Base-by-base conservation (phyloP, 2,797 vertebrate genomes). In the Erpetoichthys calabaricus region DNA sequence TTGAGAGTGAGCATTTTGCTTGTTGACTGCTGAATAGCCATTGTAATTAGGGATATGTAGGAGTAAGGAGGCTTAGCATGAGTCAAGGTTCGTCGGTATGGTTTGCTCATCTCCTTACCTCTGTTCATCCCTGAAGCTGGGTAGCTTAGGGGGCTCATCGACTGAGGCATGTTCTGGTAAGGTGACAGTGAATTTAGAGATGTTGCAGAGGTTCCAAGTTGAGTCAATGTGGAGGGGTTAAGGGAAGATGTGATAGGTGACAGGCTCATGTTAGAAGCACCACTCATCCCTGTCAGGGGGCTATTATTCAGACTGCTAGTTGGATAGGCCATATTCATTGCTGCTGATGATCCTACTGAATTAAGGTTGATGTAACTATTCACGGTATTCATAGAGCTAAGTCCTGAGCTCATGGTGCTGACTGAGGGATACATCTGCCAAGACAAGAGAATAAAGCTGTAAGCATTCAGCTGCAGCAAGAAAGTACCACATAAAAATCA, bases 41-140 rank as follows among this genome's bases (percentile, higher is more conserved):
- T 93, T 66, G 88, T 92, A 72, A 92, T 92, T 67, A 92, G 89
- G 5, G 90, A 92, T 78, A 92, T 92, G 77, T 92, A 92, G 42
- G 90, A 91, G 56, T 91, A 92, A 0, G 90, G 90, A 0, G 90
- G 90, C 73, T 92, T 92, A 75, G 91, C 90, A 0, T 92, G 91
- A 51, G 88, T 89, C 72, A 91, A 77, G 0, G 88, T 88, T 47
- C 90, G 88, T 2, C 90, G 82, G 72, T 91, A 93, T 0, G 86
- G 83, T 65, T 88, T 90, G 3, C 79, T 77, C 3, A 84, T 75
- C 64, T 89, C 87, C 56, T 88, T 89, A 57, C 80, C 67, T 8
- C 85, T 73, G 69, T 65, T 79, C 58, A 86, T 72, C 44, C 72
- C 58, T 1, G 75, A 66, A 4, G 82, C 71, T 1, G 76, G 53